These are phyloP conservation scores for Drosophila navojoa DNA, from an alignment of 1,140 invertebrate species.

Conservation along the genomic window DNA sequence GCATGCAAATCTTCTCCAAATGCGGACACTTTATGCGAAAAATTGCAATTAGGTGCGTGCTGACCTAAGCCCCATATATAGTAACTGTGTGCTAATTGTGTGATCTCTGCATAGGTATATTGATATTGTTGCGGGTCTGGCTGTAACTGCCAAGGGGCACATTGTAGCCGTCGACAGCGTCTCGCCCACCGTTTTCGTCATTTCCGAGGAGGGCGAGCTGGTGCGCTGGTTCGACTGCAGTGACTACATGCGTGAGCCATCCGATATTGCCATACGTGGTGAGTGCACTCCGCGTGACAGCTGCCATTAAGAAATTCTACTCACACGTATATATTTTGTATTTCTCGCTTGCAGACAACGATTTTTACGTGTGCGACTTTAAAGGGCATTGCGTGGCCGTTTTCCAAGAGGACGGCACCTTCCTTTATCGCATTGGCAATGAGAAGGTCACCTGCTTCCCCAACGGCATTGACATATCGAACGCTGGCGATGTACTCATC, in stretches of 20 bases:
- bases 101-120: constrained; percentile 89
- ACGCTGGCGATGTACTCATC: constrained; percentile 97
- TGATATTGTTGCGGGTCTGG: constrained; percentile 98
- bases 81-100: no score
- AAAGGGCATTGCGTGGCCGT: constrained; percentile 99
- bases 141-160: constrained; percentile 94
- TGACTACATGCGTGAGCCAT: constrained; percentile 98
- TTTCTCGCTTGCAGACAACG: constrained; percentile 88
- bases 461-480: constrained; percentile 98
- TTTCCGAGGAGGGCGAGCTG: constrained; percentile 94
- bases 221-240: constrained; percentile 98
- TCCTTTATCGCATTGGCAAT: constrained; percentile 95
- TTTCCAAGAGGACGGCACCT: constrained; percentile 95
- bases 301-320: not conserved
- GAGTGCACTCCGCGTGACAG: constrained; percentile 55
- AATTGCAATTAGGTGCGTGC: constrained; percentile 89
- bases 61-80: not conserved
- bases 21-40: constrained; percentile 95
- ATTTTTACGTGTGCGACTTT: constrained; percentile 99
- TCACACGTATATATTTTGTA: not conserved
- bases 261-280: constrained; percentile 97
- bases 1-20: constrained; percentile 98
- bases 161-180: constrained; percentile 99
- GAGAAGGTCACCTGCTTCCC: constrained; percentile 98
- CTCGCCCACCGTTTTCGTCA: constrained; percentile 97